Conservation (phyloP, 2,888 invertebrate genomes). For the Machimus atricapillus region DNA sequence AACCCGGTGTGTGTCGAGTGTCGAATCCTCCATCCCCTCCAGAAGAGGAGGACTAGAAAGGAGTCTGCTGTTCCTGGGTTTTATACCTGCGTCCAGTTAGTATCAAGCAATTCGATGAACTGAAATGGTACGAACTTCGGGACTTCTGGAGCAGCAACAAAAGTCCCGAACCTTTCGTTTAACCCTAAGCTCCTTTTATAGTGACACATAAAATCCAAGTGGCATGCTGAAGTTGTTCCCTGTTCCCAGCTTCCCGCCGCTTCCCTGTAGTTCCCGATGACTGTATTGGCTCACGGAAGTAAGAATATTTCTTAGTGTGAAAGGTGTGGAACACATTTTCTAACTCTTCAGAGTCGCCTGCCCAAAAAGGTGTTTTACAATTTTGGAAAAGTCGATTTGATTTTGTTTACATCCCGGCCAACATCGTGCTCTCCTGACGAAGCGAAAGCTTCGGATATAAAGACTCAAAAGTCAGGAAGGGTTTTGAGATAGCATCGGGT, state of each 20-base stretch:
- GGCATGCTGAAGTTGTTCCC: neutral
- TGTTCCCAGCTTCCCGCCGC: neutral
- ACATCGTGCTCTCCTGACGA: neutral
- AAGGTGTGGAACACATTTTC: neutral
- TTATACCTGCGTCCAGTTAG: neutral
- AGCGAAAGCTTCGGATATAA: slow-evolving; percentile 17
- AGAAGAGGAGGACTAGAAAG: neutral
- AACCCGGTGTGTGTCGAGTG: neutral
- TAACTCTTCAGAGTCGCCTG: neutral
- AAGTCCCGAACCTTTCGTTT: slow-evolving; percentile 6
- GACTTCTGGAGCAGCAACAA: slow-evolving; percentile 2
- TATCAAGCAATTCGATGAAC: slow-evolving; percentile 17
- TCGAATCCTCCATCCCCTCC: neutral
- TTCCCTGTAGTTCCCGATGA: neutral
- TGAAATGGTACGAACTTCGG: neutral
- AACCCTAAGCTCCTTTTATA: slow-evolving; percentile 16
- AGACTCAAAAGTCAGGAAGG: neutral
- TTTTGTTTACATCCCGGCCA: slow-evolving; percentile 18
- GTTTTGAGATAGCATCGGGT: slow-evolving; percentile 1
- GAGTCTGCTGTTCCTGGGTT: neutral
- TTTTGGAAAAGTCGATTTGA: slow-evolving; percentile 5
- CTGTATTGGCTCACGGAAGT: neutral
- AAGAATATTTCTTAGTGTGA: neutral
- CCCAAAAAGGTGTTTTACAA: slow-evolving; percentile 4
- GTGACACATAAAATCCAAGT: slow-evolving; percentile 5